phyloP scores from a whole-genome alignment of 2,888 invertebrate species.

The Mechanitis mazaeus region DNA sequence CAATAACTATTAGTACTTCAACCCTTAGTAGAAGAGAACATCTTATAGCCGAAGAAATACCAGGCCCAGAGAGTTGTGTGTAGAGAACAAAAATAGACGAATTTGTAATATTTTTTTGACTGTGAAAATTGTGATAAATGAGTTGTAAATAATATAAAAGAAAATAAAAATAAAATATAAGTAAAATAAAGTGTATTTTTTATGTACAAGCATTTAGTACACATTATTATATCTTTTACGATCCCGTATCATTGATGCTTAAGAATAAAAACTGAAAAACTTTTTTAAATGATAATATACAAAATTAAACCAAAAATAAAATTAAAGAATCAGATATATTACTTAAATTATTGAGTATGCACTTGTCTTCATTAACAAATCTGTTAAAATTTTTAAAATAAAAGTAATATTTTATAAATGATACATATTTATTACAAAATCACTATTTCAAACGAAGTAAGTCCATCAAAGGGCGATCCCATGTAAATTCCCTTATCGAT shows the following conservation, averaged over 20 bases:
- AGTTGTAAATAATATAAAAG: conserved; percentile 44
- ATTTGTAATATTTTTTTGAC: conserved; percentile 40
- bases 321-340: too few species aligned
- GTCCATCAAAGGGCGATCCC: background rate
- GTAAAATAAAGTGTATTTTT: conserved; percentile 16
- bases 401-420: background rate
- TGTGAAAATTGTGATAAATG: conserved; percentile 52
- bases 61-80: conserved; percentile 73
- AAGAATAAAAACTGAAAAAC: too few species aligned
- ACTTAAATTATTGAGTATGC: too few species aligned
- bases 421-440: background rate
- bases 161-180: conserved; percentile 32
- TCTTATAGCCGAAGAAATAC: conserved; percentile 70
- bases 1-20: conserved; percentile 44
- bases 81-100: conserved; percentile 40
- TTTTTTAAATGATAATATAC: too few species aligned
- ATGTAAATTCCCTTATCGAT: conserved; percentile 3
- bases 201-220: background rate
- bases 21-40: conserved; percentile 67
- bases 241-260: too few species aligned
- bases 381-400: too few species aligned
- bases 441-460: background rate
- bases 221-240: too few species aligned
- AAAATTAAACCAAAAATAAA: too few species aligned
- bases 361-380: too few species aligned